Evolutionary conservation across 2,113 vertebrate genomes (phyloP), one percentile per base, ranked within the genome.

Genomic region (Perca fluviatilis): DNA sequence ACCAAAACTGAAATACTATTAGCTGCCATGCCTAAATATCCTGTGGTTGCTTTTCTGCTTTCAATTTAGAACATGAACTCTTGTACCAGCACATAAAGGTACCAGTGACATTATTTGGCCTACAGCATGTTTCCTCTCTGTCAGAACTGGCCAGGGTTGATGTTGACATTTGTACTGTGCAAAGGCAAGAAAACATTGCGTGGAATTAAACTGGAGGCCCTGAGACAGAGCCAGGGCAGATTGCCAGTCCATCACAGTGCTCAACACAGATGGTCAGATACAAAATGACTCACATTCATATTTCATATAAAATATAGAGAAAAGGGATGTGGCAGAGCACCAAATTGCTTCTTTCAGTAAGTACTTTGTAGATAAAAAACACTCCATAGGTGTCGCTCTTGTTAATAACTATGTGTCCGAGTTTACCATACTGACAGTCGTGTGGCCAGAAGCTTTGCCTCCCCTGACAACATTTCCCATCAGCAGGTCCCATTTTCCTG

Each of bases 401-500:
- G 56, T n/a, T 65, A 76, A 53, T 50, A 16, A 61, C 36, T 62
- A 15, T 25, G 27, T 73, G 58, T 58, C 49, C 51, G 70, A 27
- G 19, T 21, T 58, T 33, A 71, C 51, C 61, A 18, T 10, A 47
- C 21, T 61, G 75, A 40, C 13, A 70, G 40, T 27, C 23, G 10
- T 36, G 61, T 63, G 58, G n/a, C 58, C 77, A 72, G 73, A 68
- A 12, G 21, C 23, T 46, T 36, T 33, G n/a, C n/a, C 16, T 33
- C 10, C 19, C 43, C 78, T 40, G 25, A 54, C 25, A 51, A 9
- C 36, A 69, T 27, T 40, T 54, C 36, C 63, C 27, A 19, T 49
- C 18, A 62, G 82, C 57, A 40, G 40, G 40, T 43, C 40, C 40
- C 46, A 56, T 77, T 73, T 86, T 86, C 76, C 80, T 74, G 47